Conservation (phyloP, 2,888 invertebrate genomes). For the Scaptodrosophila latifasciaeformis region DNA sequence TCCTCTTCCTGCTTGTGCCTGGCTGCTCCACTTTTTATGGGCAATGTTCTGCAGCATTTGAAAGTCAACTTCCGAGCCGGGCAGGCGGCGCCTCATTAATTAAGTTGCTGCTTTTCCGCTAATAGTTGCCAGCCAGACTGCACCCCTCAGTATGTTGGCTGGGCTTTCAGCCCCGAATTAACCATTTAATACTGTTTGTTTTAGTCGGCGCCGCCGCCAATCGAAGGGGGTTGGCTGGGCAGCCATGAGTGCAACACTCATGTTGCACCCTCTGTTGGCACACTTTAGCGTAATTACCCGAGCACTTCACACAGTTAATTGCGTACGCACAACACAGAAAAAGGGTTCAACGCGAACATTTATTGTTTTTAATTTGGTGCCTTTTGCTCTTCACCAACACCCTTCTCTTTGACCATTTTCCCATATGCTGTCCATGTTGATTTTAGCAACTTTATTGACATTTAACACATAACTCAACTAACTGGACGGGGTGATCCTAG, state of each 20-base stretch:
- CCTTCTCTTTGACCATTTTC: background rate
- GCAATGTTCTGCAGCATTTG: slow-evolving; percentile 1
- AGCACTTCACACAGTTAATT: slow-evolving; percentile 49
- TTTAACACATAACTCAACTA: slow-evolving; percentile 54
- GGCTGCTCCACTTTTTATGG: slow-evolving; percentile 15
- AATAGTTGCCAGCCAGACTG: background rate
- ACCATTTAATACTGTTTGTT: slow-evolving; percentile 60
- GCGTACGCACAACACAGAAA: slow-evolving; percentile 7
- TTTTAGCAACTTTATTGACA: slow-evolving; percentile 65
- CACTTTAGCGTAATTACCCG: slow-evolving; percentile 40
- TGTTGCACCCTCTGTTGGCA: slow-evolving; percentile 22
- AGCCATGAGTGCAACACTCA: slow-evolving; percentile 10
- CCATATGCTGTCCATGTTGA: slow-evolving; percentile 44
- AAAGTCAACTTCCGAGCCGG: slow-evolving; percentile 10
- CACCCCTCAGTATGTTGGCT: slow-evolving; percentile 11
- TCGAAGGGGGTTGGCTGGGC: no score
- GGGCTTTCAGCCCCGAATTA: slow-evolving; percentile 25
- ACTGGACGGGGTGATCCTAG: slow-evolving; percentile 24
- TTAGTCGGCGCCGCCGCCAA: slow-evolving; percentile 51
- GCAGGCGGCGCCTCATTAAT: slow-evolving; percentile 27
- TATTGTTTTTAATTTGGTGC: slow-evolving; percentile 58
- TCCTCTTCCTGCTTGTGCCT: slow-evolving; percentile 9
- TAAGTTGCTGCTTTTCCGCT: slow-evolving; percentile 26
- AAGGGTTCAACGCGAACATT: slow-evolving; percentile 28
- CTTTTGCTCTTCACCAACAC: slow-evolving; percentile 26